Base-by-base conservation (phyloP, 2,113 vertebrate genomes). In the Bubalus kerabau region DNA sequence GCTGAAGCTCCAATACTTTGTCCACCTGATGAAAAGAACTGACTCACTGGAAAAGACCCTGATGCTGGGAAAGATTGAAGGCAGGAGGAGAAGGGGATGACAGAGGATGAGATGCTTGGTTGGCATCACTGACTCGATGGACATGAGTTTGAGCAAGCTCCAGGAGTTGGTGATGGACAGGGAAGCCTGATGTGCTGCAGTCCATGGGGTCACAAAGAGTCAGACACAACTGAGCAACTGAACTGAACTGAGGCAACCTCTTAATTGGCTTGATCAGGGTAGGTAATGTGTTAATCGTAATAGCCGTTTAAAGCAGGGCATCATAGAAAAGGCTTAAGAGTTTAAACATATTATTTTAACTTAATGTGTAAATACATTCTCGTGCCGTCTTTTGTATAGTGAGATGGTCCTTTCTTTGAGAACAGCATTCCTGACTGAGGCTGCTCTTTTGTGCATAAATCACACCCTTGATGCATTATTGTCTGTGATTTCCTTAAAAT, bases 401-500 rank as follows among this genome's bases (percentile, higher is more conserved):
- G 3, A 1, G 5, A 56, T 24, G 43, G 30, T 46, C 30, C 36
- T 89, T 91, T 40, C 67, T 87, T 36, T 88, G 54, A 84, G 10
- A 14, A 32, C 3, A 32, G 52, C 2, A 24, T 59, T 76, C 36
- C 76, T 67, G 46, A 40, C 43, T 23, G 14, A 30, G 36, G 26
- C 52, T 54, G 32, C 15, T 94, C 4, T 94, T 50, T 82, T 13
- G 78, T 80, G 10, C 43, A 32, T 60, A 91, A 95, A 50, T 80
- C 57, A 74, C 5, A 94, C 40, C 40, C 48, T 50, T 56, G 81
- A 50, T 76, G 19, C 15, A 10, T 50, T 71, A 62, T 64, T n/a
- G 9, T 89, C 74, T 92, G 54, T 91, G 54, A 86, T 87, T 81
- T 94, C 64, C 87, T 96, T 93, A 67, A 85, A 94, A 60, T 48